These are phyloP conservation scores for Pleuronectes platessa DNA, from an alignment of 2,113 vertebrate genomes.

Conservation along the genomic window DNA sequence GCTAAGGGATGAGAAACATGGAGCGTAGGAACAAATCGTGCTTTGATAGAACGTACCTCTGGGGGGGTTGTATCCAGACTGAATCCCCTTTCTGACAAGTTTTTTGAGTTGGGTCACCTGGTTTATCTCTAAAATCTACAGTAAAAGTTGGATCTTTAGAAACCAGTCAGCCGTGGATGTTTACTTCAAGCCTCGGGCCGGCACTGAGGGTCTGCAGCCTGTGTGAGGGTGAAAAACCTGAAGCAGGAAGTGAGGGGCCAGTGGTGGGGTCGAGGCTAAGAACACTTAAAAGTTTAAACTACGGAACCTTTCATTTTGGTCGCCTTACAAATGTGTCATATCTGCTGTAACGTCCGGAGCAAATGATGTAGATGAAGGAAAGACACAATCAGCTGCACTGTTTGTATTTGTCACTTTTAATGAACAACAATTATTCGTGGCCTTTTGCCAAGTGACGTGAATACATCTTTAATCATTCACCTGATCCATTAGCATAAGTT, in stretches of 20 bases:
- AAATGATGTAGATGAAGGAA: too few relatives aligned
- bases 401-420: too few relatives aligned
- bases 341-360: too few relatives aligned
- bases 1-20: conserved; percentile 20
- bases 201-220: conserved; percentile 8
- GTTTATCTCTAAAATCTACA: conserved; percentile 18
- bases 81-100: conserved; percentile 1
- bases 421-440: too few relatives aligned
- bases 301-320: too few relatives aligned
- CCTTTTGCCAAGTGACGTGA: too few relatives aligned
- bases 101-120: conserved; percentile 9
- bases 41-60: conserved; percentile 20
- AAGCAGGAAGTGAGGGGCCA: conserved; percentile 48
- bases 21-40: conserved; percentile 27
- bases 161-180: conserved; percentile 20
- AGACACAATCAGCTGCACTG: too few relatives aligned
- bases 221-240: conserved; percentile 12
- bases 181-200: conserved; percentile 22
- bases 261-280: conserved; percentile 11
- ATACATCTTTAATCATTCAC: too few relatives aligned
- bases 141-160: conserved; percentile 13
- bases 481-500: too few relatives aligned
- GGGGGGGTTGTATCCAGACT: background rate
- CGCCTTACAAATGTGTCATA: too few relatives aligned
- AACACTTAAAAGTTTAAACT: background rate